phyloP scores from a whole-genome alignment of 2,797 vertebrate species.

The Halcyon chelicuti region DNA sequence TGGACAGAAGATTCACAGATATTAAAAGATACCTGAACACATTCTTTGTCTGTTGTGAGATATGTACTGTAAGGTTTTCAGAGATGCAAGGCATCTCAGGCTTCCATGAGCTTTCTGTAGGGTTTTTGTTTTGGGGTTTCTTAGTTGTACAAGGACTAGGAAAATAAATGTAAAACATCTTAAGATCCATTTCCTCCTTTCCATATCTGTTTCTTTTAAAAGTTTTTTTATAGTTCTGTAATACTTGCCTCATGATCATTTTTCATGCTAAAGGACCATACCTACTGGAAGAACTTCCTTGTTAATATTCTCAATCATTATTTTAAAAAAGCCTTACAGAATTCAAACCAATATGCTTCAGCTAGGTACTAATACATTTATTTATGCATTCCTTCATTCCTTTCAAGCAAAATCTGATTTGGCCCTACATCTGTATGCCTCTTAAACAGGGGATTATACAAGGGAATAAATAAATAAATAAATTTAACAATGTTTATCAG shows the following conservation, averaged over 20 bases:
- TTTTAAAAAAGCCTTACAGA: background rate
- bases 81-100: background rate
- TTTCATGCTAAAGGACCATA: background rate
- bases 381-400: slow-evolving; percentile 43
- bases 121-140: background rate
- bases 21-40: background rate
- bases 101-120: background rate
- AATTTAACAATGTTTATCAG: background rate
- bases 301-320: background rate
- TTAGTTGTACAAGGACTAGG: background rate
- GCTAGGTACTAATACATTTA: background rate
- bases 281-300: background rate
- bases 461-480: background rate
- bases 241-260: background rate
- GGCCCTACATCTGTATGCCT: background rate
- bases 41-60: background rate
- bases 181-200: background rate
- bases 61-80: background rate
- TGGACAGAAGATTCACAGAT: background rate
- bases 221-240: background rate
- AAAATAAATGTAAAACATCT: background rate
- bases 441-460: background rate
- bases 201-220: background rate
- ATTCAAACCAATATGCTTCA: background rate
- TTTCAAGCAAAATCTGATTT: slow-evolving; percentile 38